Conservation (phyloP, 2,888 invertebrate genomes). For the Beris morrisii region DNA sequence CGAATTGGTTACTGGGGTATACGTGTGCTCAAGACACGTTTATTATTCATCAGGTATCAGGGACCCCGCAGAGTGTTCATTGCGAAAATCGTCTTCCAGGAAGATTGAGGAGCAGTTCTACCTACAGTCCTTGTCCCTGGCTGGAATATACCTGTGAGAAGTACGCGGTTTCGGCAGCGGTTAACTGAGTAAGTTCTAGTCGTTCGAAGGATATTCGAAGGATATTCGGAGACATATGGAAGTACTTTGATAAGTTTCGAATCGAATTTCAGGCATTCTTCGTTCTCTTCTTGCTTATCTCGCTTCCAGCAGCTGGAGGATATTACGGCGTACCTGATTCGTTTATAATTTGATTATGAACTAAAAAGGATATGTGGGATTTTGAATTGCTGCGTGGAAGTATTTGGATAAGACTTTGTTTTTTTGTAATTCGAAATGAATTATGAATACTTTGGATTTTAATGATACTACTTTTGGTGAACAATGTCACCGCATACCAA, state of each 20-base stretch:
- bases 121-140: too few species aligned
- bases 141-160: too few species aligned
- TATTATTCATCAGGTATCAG: slow-evolving; percentile 19
- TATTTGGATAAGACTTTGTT: too few species aligned
- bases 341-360: slow-evolving; percentile 15
- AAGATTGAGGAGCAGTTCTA: too few species aligned
- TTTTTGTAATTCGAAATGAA: too few species aligned
- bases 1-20: background rate
- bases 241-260: slow-evolving; percentile 12
- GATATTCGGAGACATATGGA: slow-evolving; percentile 7
- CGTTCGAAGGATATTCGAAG: background rate
- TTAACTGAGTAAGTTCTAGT: too few species aligned
- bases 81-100: too few species aligned
- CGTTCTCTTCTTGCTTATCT: slow-evolving; percentile 3
- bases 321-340: slow-evolving; percentile 17
- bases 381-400: too few species aligned
- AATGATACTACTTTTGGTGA: too few species aligned
- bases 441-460: too few species aligned
- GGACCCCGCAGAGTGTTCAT: slow-evolving; percentile 11
- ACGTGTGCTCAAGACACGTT: slow-evolving; percentile 10
- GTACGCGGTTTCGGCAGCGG: too few species aligned
- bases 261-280: slow-evolving; percentile 13
- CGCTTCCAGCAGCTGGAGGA: slow-evolving; percentile 4
- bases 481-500: too few species aligned
- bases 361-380: slow-evolving; percentile 8